Evolutionary conservation across 2,113 vertebrate species (phyloP).

Genomic region (Epinephelus fuscoguttatus): DNA sequence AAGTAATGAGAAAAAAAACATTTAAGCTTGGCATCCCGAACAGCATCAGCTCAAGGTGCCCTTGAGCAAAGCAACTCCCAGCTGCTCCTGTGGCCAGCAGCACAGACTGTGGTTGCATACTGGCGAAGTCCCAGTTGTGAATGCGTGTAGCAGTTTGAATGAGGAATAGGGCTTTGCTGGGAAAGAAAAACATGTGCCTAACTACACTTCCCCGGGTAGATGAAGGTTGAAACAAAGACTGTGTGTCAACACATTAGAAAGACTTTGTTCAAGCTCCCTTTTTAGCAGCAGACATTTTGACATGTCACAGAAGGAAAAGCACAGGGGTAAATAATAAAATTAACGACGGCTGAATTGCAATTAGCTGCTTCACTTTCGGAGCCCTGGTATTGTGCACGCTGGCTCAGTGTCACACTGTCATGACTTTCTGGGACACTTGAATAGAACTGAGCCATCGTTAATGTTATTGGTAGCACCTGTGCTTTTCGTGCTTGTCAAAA

Average conservation of each 20-base stretch:
- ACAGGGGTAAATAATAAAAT: background rate
- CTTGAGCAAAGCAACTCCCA: constrained; percentile 60
- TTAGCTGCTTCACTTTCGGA: constrained; percentile 4
- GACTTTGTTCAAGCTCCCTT: background rate
- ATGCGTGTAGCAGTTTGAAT: constrained; percentile 29
- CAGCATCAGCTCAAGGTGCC: constrained; percentile 65
- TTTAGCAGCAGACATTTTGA: background rate
- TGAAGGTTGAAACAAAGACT: constrained; percentile 36
- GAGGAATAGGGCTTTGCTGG: constrained; percentile 25
- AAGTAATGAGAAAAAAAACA: constrained; percentile 6
- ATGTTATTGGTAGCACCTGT: background rate
- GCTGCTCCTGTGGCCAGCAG: constrained; percentile 47
- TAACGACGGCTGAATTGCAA: background rate
- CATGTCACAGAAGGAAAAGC: background rate
- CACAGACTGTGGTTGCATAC: constrained; percentile 30
- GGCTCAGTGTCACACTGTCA: background rate
- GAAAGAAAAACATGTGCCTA: constrained; percentile 14
- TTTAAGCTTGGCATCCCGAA: constrained; percentile 40
- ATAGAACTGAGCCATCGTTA: too few relatives aligned
- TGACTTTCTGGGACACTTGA: background rate
- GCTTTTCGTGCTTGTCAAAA: background rate
- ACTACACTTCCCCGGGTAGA: constrained; percentile 1
- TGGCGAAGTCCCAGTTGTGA: constrained; percentile 52
- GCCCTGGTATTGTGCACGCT: background rate
- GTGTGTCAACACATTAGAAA: background rate